phyloP scores from a whole-genome alignment of 1,140 invertebrate genomes.

The Scaptomyza pallida region DNA sequence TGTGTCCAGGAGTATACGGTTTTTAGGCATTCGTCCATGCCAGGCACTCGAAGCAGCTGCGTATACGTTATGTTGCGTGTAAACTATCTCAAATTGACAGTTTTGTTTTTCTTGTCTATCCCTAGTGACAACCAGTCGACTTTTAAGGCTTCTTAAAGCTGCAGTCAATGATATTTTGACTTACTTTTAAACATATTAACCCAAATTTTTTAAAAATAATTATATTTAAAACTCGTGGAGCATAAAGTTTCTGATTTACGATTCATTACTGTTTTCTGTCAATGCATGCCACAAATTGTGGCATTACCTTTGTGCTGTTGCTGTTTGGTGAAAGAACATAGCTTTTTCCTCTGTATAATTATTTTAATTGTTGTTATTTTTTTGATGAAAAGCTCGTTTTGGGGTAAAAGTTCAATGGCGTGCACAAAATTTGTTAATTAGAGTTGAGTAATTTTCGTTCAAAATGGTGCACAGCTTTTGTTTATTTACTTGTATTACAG shows the following conservation, averaged over 20 bases:
- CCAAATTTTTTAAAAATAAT: neutral
- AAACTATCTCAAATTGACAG: slow-evolving; percentile 20
- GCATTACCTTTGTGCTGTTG: slow-evolving; percentile 1
- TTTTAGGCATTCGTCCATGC: too few species aligned
- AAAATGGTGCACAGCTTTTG: slow-evolving; percentile 27
- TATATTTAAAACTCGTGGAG: neutral
- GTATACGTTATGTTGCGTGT: neutral
- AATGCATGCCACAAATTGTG: slow-evolving; percentile 7
- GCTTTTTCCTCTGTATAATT: slow-evolving; percentile 34
- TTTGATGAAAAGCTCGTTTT: slow-evolving; percentile 30
- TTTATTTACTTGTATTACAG: slow-evolving; percentile 58
- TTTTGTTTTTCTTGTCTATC: slow-evolving; percentile 6
- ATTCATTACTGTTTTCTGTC: neutral
- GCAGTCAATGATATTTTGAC: neutral
- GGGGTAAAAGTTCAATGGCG: slow-evolving; percentile 26
- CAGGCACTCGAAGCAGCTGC: slow-evolving; percentile 1
- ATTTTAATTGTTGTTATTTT: slow-evolving; percentile 54
- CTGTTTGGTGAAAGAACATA: neutral
- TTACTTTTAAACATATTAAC: too few species aligned
- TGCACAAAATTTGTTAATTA: slow-evolving; percentile 56
- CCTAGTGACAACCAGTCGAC: neutral
- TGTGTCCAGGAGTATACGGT: neutral
- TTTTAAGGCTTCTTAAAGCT: neutral
- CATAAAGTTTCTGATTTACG: neutral
- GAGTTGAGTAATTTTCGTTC: slow-evolving; percentile 43